Evolutionary conservation across 1,140 invertebrate genomes (phyloP).

Genomic region (Monomorium pharaonis): DNA sequence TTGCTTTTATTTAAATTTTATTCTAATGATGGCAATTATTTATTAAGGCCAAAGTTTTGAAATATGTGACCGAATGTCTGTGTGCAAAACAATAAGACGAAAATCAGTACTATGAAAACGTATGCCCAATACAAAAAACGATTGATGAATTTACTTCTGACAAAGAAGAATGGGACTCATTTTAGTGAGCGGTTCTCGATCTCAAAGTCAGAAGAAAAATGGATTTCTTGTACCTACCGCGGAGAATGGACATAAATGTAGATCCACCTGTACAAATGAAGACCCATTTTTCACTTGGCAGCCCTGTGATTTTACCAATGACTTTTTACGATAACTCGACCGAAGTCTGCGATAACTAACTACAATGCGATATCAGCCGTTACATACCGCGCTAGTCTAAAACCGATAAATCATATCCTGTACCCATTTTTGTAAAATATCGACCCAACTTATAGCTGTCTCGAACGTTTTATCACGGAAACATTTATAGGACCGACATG

Average conservation of each 20-base stretch:
- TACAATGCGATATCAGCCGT: slow-evolving; percentile 50
- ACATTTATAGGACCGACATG: slow-evolving; percentile 22
- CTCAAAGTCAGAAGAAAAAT: slow-evolving; percentile 54
- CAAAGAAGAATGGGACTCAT: slow-evolving; percentile 49
- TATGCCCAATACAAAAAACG: slow-evolving; percentile 28
- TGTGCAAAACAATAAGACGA: background rate
- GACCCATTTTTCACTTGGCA: slow-evolving; percentile 49
- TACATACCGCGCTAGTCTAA: slow-evolving; percentile 38
- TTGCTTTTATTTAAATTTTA: background rate
- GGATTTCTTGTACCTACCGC: slow-evolving; percentile 47
- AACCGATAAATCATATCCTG: slow-evolving; percentile 48
- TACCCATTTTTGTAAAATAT: slow-evolving; percentile 45
- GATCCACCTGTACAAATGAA: slow-evolving; percentile 57
- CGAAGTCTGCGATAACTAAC: slow-evolving; percentile 46
- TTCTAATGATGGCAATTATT: background rate
- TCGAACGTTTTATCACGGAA: slow-evolving; percentile 29
- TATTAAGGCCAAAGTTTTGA: background rate
- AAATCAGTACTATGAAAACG: background rate
- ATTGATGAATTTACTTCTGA: slow-evolving; percentile 54
- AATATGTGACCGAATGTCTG: background rate
- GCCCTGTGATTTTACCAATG: slow-evolving; percentile 35
- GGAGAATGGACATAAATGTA: slow-evolving; percentile 54
- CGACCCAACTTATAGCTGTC: slow-evolving; percentile 24
- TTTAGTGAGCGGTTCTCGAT: slow-evolving; percentile 44
- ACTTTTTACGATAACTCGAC: slow-evolving; percentile 55